These are phyloP conservation scores for Meriones unguiculatus DNA, from an alignment of 2,113 vertebrate genomes.

Conservation along the genomic window DNA sequence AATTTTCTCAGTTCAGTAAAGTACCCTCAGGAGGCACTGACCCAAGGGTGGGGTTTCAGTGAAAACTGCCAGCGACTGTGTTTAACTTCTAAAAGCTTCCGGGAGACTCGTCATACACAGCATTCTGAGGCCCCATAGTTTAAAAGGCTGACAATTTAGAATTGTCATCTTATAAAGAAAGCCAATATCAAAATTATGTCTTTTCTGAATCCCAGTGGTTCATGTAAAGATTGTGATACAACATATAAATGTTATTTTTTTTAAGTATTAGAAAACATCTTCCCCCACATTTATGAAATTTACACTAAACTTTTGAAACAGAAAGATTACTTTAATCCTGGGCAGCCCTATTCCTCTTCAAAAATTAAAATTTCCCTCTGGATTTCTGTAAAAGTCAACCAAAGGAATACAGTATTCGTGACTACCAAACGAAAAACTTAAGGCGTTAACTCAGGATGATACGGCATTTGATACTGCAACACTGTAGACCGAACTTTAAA, in stretches of 20 bases:
- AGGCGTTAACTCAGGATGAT: background rate
- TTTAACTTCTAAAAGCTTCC: slow-evolving; percentile 16
- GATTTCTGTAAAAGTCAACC: slow-evolving; percentile 44
- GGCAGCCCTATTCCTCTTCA: slow-evolving; percentile 36
- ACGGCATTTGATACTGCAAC: slow-evolving; percentile 27
- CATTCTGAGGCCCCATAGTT: background rate
- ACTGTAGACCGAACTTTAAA: slow-evolving; percentile 42
- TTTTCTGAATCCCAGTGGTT: slow-evolving; percentile 27
- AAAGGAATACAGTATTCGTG: background rate
- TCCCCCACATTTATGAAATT: slow-evolving; percentile 30
- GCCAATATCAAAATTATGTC: background rate
- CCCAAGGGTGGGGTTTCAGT: background rate
- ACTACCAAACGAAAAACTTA: slow-evolving; percentile 15
- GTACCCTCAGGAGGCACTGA: background rate
- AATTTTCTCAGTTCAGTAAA: background rate
- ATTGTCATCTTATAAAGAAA: slow-evolving; percentile 55
- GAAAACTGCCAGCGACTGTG: background rate
- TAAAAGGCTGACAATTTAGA: slow-evolving; percentile 11
- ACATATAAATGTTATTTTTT: background rate
- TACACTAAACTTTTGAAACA: slow-evolving; percentile 45
- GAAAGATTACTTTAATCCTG: slow-evolving; percentile 17
- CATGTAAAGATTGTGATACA: slow-evolving; percentile 36
- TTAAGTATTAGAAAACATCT: background rate
- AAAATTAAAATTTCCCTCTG: slow-evolving; percentile 60
- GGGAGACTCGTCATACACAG: background rate